Percentiles rank a stretch among this genome's conserved stretches.
Evolutionary conservation across 2,113 vertebrate species (phyloP).

Genomic region (Coryphaenoides rupestris): DNA sequence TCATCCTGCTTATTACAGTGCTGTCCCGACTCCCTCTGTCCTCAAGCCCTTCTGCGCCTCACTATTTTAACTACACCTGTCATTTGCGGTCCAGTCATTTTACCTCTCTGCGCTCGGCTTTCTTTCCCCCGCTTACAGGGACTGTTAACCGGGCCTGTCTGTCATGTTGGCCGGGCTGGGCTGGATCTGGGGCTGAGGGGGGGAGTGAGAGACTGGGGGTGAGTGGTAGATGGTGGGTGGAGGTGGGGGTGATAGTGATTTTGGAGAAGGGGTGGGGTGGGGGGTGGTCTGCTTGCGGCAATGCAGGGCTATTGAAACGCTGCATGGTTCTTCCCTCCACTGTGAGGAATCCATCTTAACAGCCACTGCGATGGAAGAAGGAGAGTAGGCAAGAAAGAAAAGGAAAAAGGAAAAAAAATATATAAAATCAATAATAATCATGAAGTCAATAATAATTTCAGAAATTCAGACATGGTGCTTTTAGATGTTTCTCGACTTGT

Average conservation of each 20-base stretch:
- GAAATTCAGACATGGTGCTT: not conserved
- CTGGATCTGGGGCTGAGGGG: constrained; percentile 36
- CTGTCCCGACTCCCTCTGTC: constrained; percentile 56
- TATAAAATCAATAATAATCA: too few relatives aligned
- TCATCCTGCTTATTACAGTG: constrained; percentile 66
- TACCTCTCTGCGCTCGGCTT: constrained; percentile 62
- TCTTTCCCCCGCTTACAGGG: constrained; percentile 64
- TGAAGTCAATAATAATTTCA: too few relatives aligned
- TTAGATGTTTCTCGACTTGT: constrained; percentile 30
- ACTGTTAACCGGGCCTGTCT: constrained; percentile 74
- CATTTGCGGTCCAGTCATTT: constrained; percentile 76
- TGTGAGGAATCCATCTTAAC: constrained; percentile 68
- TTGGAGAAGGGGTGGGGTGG: constrained; percentile 1
- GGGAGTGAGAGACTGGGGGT: constrained; percentile 54
- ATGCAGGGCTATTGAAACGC: constrained; percentile 51
- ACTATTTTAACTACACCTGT: constrained; percentile 80
- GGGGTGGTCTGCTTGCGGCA: constrained; percentile 63
- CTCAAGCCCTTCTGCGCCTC: constrained; percentile 68
- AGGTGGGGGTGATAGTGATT: constrained; percentile 16
- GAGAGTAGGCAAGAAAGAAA: constrained; percentile 19
- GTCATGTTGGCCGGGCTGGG: constrained; percentile 60
- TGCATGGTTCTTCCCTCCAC: constrained; percentile 49
- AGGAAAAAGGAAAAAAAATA: constrained; percentile 10
- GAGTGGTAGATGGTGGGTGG: constrained; percentile 42
- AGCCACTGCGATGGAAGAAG: constrained; percentile 44